Evolutionary conservation across 2,888 invertebrate species (phyloP).

Genomic region (Anodontia alba): DNA sequence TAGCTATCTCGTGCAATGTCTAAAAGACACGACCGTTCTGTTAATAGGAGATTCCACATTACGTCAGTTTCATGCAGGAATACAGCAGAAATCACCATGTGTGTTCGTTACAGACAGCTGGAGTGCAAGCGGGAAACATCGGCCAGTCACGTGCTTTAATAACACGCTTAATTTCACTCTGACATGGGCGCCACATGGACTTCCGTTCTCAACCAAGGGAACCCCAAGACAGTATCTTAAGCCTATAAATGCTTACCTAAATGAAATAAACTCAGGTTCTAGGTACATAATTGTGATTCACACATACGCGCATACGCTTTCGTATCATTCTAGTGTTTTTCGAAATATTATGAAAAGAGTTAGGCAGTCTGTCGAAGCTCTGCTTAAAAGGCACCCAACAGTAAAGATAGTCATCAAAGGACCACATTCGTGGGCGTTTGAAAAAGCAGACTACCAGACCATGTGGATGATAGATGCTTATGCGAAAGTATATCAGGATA

Average conservation of each 20-base stretch:
- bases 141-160: slow-evolving; percentile 43
- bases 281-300: slow-evolving; percentile 36
- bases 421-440: slow-evolving; percentile 53
- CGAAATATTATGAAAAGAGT: slow-evolving; percentile 35
- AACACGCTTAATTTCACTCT: slow-evolving; percentile 34
- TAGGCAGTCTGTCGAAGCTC: slow-evolving; percentile 22
- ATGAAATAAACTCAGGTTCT: slow-evolving; percentile 15
- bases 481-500: slow-evolving; percentile 40
- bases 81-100: slow-evolving; percentile 37
- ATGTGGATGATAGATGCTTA: slow-evolving; percentile 60
- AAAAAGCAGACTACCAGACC: slow-evolving; percentile 32
- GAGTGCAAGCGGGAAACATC: slow-evolving; percentile 44
- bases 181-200: slow-evolving; percentile 42
- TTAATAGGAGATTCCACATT: slow-evolving; percentile 51
- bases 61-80: slow-evolving; percentile 37
- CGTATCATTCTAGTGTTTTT: slow-evolving; percentile 48
- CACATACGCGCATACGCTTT: slow-evolving; percentile 45
- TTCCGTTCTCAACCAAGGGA: slow-evolving; percentile 52
- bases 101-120: slow-evolving; percentile 44
- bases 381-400: slow-evolving; percentile 32
- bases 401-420: slow-evolving; percentile 50
- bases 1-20: slow-evolving; percentile 9
- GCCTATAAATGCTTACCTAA: slow-evolving; percentile 31
- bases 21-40: slow-evolving; percentile 30
- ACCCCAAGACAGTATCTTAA: slow-evolving; percentile 49